phyloP scores from a whole-genome alignment of 2,888 invertebrate species.

The Sinopyrophorus schimmeli region DNA sequence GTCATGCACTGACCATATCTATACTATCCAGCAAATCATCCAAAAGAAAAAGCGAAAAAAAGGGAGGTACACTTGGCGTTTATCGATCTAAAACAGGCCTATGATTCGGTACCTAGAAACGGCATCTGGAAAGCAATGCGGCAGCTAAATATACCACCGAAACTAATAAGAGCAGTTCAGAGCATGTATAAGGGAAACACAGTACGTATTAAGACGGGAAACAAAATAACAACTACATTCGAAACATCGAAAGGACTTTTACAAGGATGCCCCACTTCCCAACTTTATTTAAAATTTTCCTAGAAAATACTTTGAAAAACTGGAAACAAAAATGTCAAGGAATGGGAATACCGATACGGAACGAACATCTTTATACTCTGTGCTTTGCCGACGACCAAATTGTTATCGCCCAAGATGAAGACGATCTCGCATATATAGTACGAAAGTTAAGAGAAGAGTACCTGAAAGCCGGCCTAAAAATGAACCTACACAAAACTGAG shows the following conservation, averaged over 20 bases:
- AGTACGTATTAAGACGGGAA: background rate
- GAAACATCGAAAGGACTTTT: background rate
- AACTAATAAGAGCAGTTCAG: background rate
- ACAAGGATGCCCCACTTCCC: constrained; percentile 1
- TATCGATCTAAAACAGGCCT: background rate
- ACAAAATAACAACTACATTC: background rate
- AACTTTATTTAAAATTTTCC: constrained; percentile 12
- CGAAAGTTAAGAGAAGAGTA: constrained; percentile 6
- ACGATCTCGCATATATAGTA: constrained; percentile 1
- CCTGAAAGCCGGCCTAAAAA: background rate
- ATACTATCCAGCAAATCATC: background rate
- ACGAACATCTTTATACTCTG: constrained; percentile 4
- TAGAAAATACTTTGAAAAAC: background rate
- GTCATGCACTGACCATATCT: too few species aligned
- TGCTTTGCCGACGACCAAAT: constrained; percentile 10
- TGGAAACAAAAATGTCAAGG: constrained; percentile 1
- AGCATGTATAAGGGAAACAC: background rate
- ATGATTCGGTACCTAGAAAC: background rate
- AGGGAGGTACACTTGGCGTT: too few species aligned
- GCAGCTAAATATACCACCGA: background rate
- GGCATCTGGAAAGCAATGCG: background rate
- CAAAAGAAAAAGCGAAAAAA: background rate
- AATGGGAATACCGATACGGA: background rate
- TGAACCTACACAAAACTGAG: constrained; percentile 2
- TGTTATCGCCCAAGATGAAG: constrained; percentile 8